Conservation (phyloP, 2,797 vertebrate genomes). For the Tapirus indicus region DNA sequence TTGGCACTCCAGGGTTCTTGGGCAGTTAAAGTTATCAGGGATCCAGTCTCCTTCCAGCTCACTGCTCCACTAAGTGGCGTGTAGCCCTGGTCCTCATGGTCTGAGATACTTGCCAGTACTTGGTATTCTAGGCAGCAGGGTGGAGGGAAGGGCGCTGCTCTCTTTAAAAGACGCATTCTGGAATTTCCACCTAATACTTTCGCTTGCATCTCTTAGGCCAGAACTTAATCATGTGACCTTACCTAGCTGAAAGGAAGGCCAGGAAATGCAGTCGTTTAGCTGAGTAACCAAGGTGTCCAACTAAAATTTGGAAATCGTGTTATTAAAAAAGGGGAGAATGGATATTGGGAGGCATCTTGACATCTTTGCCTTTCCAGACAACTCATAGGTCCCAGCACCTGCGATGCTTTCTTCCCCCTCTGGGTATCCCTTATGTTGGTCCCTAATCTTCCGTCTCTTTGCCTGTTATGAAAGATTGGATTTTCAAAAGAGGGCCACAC, state of each 20-base stretch:
- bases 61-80: neutral
- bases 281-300: neutral
- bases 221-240: neutral
- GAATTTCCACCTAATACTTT: neutral
- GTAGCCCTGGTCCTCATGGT: neutral
- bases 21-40: neutral
- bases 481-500: neutral
- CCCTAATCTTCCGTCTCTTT: neutral
- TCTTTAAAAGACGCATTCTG: neutral
- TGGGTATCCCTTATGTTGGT: neutral
- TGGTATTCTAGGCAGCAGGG: neutral
- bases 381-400: neutral
- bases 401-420: neutral
- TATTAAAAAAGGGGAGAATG: neutral
- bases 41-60: neutral
- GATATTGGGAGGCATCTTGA: neutral
- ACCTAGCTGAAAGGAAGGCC: neutral
- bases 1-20: neutral
- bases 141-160: neutral
- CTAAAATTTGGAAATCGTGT: neutral
- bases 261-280: neutral
- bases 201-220: neutral
- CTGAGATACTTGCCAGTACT: neutral
- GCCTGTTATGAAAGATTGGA: neutral
- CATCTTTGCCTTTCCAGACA: neutral